Conservation (phyloP, 2,113 vertebrate genomes). For the Gnathonemus longibarbis region DNA sequence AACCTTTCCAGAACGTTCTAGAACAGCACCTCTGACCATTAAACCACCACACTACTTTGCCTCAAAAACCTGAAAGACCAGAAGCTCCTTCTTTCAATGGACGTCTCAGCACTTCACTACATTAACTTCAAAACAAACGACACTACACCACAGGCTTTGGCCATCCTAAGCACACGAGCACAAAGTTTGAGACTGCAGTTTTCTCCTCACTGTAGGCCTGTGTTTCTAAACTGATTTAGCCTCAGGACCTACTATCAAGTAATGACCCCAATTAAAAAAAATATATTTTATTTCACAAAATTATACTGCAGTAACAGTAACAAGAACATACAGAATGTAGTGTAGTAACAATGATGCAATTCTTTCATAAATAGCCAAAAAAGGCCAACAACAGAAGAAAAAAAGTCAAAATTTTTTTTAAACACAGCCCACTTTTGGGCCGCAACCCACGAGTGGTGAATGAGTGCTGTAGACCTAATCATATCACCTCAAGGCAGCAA, state of each 20-base stretch:
- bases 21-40: neutral
- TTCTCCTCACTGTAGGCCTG: neutral
- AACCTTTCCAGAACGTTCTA: neutral
- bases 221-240: neutral
- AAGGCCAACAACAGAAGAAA: no score
- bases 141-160: neutral
- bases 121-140: neutral
- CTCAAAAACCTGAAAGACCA: neutral
- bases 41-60: neutral
- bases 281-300: neutral
- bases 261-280: neutral
- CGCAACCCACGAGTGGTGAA: neutral
- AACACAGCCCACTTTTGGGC: neutral
- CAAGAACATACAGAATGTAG: neutral
- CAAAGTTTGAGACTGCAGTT: neutral
- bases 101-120: neutral
- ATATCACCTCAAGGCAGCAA: neutral
- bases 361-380: neutral
- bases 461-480: neutral
- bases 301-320: neutral
- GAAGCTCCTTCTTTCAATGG: neutral
- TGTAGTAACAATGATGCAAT: neutral
- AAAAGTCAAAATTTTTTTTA: neutral
- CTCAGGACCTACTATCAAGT: neutral
- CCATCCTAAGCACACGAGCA: neutral